phyloP scores from a whole-genome alignment of 1,140 invertebrate genomes.

The Aleiodes sp. region DNA sequence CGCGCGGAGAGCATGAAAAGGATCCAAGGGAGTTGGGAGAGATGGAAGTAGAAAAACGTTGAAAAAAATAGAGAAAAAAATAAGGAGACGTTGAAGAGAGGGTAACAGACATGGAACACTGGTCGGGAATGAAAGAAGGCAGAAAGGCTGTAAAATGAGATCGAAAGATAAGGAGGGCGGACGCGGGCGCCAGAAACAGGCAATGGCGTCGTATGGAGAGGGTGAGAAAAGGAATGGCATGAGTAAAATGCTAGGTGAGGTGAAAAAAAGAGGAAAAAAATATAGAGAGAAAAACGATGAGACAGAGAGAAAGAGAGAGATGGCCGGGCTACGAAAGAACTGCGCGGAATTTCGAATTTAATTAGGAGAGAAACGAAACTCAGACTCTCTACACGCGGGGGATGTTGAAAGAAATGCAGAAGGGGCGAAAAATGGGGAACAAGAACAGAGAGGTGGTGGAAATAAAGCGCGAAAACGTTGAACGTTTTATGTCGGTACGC shows the following conservation, averaged over 20 bases:
- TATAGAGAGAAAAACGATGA: background rate
- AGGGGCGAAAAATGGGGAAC: background rate
- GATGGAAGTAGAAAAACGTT: background rate
- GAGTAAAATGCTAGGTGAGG: background rate
- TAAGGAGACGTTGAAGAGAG: too few relatives aligned
- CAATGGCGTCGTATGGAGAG: conserved; percentile 39
- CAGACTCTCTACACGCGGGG: conserved; percentile 24
- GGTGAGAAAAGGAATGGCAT: conserved; percentile 28
- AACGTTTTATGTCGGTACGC: conserved; percentile 8
- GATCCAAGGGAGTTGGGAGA: background rate
- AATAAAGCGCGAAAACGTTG: conserved; percentile 25
- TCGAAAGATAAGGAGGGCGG: conserved; percentile 17
- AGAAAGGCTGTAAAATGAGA: conserved; percentile 23
- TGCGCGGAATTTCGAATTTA: conserved; percentile 55
- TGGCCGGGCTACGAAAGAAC: conserved; percentile 43
- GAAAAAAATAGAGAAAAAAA: too few relatives aligned
- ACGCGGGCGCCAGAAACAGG: conserved; percentile 28
- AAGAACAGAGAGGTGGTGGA: conserved; percentile 16
- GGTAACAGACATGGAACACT: background rate
- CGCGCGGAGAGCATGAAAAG: background rate
- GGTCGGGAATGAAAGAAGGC: background rate
- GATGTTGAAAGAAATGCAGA: conserved; percentile 27
- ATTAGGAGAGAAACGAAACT: conserved; percentile 50
- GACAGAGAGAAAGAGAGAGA: conserved; percentile 17
- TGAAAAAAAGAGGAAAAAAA: background rate